A percentile compares a stretch with the other conserved stretches of the same genome.
Conservation (phyloP, 2,888 invertebrate genomes). For the Yponomeuta plumbellus region DNA sequence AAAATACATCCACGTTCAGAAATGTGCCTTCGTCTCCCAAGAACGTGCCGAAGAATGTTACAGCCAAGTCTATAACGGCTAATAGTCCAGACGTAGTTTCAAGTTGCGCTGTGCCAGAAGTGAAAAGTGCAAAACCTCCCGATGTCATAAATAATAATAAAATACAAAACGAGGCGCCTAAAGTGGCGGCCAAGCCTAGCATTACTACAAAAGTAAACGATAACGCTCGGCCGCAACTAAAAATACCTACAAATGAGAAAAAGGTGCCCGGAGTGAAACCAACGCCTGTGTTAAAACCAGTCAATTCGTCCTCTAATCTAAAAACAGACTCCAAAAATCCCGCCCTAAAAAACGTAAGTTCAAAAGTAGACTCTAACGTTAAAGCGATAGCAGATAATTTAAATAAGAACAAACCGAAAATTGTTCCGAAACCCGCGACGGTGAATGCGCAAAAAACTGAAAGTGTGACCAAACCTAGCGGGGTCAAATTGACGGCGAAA, state of each 20-base stretch:
- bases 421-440: constrained; percentile 59
- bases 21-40: constrained; percentile 62
- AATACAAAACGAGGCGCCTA: constrained; percentile 57
- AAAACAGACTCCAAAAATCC: constrained; percentile 42
- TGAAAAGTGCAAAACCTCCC: constrained; percentile 75
- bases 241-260: constrained; percentile 56
- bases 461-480: constrained; percentile 42
- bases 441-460: constrained; percentile 48
- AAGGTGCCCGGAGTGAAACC: constrained; percentile 50
- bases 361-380: constrained; percentile 61
- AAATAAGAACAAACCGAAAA: constrained; percentile 68
- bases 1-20: constrained; percentile 59
- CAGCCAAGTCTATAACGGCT: constrained; percentile 47
- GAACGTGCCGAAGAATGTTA: constrained; percentile 44
- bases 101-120: constrained; percentile 78
- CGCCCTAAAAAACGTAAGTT: constrained; percentile 45
- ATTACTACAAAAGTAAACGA: constrained; percentile 59
- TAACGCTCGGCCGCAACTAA: constrained; percentile 50
- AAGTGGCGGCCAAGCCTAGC: constrained; percentile 61
- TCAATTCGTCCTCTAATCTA: constrained; percentile 38
- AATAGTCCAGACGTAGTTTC: constrained; percentile 86
- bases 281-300: constrained; percentile 46
- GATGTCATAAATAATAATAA: constrained; percentile 78
- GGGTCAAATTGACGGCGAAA: constrained; percentile 63
- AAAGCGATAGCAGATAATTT: constrained; percentile 65